These are phyloP conservation scores for Melanostoma scalare DNA, from an alignment of 2,888 invertebrate genomes.

Conservation along the genomic window DNA sequence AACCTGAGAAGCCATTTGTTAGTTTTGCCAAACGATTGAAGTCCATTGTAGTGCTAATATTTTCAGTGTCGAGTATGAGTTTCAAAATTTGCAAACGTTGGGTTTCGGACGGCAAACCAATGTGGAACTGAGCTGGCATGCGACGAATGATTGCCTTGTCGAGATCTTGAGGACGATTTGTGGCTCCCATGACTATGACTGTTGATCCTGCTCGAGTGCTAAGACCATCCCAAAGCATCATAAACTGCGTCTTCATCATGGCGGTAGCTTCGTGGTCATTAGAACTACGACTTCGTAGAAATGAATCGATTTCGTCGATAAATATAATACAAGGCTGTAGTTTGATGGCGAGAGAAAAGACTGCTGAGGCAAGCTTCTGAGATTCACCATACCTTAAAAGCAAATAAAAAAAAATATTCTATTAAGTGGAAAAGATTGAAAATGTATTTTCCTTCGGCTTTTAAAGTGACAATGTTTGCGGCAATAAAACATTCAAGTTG, in stretches of 20 bases:
- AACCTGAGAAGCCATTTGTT: conserved; percentile 94
- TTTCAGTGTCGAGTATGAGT: conserved; percentile 88
- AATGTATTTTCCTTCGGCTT: too few species aligned
- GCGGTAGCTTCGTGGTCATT: conserved; percentile 98
- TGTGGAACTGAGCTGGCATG: conserved; percentile 95
- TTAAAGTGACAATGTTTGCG: too few species aligned
- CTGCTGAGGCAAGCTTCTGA: conserved; percentile 96
- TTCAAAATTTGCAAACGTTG: conserved; percentile 88
- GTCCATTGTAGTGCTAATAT: conserved; percentile 87
- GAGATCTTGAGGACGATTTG: conserved; percentile 96
- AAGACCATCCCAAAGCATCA: conserved; percentile 98
- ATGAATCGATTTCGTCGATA: conserved; percentile 98
- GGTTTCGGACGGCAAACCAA: conserved; percentile 87
- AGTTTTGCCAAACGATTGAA: conserved; percentile 85
- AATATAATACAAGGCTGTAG: conserved; percentile 94
- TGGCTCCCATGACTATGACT: conserved; percentile 96
- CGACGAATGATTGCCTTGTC: conserved; percentile 95
- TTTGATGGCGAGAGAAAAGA: conserved; percentile 95
- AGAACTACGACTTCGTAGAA: conserved; percentile 91
- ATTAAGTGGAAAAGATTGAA: not conserved
- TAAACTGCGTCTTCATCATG: conserved; percentile 99
- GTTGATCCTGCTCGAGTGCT: conserved; percentile 91
- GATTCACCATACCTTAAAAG: conserved; percentile 91
- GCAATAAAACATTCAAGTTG: too few species aligned
- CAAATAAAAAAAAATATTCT: not conserved